Evolutionary conservation across 2,113 vertebrate genomes (phyloP).

Genomic region (Tychaedon coryphoeus): DNA sequence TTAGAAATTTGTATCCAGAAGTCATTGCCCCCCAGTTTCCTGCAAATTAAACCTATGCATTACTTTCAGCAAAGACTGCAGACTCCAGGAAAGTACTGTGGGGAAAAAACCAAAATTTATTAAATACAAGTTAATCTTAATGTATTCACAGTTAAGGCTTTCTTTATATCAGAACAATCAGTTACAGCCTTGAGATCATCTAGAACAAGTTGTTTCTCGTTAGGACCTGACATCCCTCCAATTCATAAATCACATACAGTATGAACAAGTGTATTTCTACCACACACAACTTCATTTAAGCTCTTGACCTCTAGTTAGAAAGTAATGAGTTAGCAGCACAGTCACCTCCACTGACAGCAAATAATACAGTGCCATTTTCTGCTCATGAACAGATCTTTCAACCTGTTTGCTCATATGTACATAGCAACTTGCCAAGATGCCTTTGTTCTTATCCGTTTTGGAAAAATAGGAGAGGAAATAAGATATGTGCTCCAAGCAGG

Average conservation of each 20-base stretch:
- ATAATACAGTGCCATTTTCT: background rate
- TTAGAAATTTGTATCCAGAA: background rate
- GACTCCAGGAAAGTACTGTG: background rate
- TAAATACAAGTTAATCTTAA: background rate
- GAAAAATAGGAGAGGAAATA: conserved; percentile 27
- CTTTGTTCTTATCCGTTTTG: conserved; percentile 20
- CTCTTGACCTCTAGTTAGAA: background rate
- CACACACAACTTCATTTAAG: background rate
- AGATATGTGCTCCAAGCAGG: background rate
- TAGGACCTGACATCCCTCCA: background rate
- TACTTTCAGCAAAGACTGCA: background rate
- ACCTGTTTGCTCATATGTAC: background rate
- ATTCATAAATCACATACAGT: background rate
- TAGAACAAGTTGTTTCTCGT: background rate
- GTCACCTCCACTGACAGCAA: background rate
- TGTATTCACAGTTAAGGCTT: background rate
- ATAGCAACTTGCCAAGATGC: background rate
- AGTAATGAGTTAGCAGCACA: background rate
- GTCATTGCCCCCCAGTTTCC: background rate
- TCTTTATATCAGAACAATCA: background rate
- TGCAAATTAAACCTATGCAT: background rate
- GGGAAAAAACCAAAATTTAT: background rate
- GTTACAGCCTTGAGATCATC: background rate
- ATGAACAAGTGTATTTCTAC: background rate
- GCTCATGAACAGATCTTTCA: background rate